Evolutionary conservation across 1,140 invertebrate genomes (phyloP), one percentile per base, ranked within the genome.

Genomic region (Odontomachus brunneus): DNA sequence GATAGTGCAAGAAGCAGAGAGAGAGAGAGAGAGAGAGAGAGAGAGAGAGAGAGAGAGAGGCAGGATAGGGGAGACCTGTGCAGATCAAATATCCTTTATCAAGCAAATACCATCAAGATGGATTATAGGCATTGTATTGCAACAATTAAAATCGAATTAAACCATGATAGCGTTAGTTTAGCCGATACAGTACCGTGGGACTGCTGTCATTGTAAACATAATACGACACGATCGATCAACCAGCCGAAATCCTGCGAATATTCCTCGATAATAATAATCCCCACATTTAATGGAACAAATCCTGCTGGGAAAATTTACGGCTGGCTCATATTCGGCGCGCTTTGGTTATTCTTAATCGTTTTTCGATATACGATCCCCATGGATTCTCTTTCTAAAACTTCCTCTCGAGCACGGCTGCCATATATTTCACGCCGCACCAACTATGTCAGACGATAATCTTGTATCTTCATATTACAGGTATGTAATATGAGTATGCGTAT

Each of bases 291-390:
- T 86, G 66, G 65, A 82, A 84, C 82, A 84, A 87, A 87, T 87
- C 82, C 63, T 38, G 53, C 24, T 66, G 81, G 78, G 71, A 51
- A 49, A 74, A 88, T 88, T 88, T 88, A 88, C 72, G 82, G 17
- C 26, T 71, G 75, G 74, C 53, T 84, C 86, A 88, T 88, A 84
- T 88, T 88, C 72, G 38, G 48, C 22, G 38, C 48, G 60, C 51
- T 75, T 84, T 80, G 82, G 86, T 87, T 84, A 87, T 87, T 84
- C 85, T 83, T 88, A 88, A 88, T 87, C 86, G 86, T 84, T 81
- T 82, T 71, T 76, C 71, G 78, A 86, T 83, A 53, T 67, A 57
- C 65, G 65, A 71, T 59, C 51, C 24, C 75, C 57, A 71, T 80
- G 53, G 75, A 59, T 80, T 80, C 38, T 80, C 65, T 17, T 15